Percentiles rank a stretch among this genome's conserved stretches.
Conservation (phyloP, 2,888 invertebrate genomes). For the Elgonia sp. region DNA sequence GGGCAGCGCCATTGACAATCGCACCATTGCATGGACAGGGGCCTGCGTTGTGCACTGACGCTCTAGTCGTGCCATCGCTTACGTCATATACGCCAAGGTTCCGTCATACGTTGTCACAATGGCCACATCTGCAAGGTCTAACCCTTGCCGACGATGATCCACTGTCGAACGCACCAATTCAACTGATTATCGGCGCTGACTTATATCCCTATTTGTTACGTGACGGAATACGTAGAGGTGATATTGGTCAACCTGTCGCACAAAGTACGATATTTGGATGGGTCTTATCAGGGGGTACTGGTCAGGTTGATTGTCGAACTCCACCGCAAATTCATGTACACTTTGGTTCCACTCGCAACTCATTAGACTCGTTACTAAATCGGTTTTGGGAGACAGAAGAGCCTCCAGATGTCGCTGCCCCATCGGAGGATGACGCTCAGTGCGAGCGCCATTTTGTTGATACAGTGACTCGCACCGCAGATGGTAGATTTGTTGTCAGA, state of each 20-base stretch:
- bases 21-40: background rate
- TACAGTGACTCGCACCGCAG: background rate
- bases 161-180: background rate
- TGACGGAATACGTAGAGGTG: background rate
- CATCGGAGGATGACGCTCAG: background rate
- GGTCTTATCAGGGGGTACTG: background rate
- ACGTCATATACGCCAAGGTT: constrained; percentile 9
- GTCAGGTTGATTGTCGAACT: background rate
- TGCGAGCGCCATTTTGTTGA: background rate
- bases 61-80: background rate
- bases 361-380: background rate
- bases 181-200: constrained; percentile 4
- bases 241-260: background rate
- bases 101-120: background rate
- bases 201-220: background rate
- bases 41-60: background rate
- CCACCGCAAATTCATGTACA: background rate
- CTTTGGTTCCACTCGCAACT: background rate
- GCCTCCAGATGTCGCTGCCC: background rate
- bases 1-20: too few species aligned
- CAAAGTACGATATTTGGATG: constrained; percentile 8
- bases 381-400: constrained; percentile 18
- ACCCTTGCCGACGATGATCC: background rate
- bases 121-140: constrained; percentile 2
- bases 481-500: background rate